phyloP scores from a whole-genome alignment of 1,140 invertebrate genomes.

The Campoletis sonorensis region DNA sequence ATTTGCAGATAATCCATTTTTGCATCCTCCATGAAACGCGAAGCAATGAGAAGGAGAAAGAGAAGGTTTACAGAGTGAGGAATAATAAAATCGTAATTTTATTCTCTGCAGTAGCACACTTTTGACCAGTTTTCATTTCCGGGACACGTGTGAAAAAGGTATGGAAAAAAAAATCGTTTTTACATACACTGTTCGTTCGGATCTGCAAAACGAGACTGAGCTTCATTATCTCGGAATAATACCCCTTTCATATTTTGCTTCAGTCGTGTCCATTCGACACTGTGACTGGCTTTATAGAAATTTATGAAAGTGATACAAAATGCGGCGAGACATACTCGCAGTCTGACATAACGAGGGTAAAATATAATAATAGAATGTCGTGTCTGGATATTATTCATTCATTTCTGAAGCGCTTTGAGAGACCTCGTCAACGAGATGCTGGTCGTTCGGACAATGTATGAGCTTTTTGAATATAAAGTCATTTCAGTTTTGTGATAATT shows the following conservation, averaged over 20 bases:
- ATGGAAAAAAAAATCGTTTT: not conserved
- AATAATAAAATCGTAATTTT: no score
- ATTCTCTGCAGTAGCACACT: not conserved
- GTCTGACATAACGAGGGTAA: not conserved
- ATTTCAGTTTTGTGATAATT: not conserved
- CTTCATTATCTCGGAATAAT: conserved; percentile 65
- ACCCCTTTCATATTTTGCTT: conserved; percentile 61
- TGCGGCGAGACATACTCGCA: conserved; percentile 30
- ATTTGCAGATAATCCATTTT: no score
- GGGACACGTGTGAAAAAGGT: not conserved
- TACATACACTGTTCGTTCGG: not conserved
- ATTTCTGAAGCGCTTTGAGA: conserved; percentile 17
- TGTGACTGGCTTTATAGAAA: conserved; percentile 60
- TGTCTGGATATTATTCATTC: conserved; percentile 3
- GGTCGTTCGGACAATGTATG: not conserved
- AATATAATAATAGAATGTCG: conserved; percentile 1
- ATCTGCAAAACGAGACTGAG: conserved; percentile 23
- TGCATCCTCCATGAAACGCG: no score
- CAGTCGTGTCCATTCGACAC: conserved; percentile 45
- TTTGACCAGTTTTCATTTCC: not conserved
- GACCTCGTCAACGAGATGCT: not conserved
- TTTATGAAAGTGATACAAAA: conserved; percentile 62
- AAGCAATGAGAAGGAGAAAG: no score
- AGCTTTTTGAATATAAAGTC: not conserved
- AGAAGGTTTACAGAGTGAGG: no score